Base-by-base conservation (phyloP, 2,797 vertebrate genomes). In the Bovichtus diacanthus region DNA sequence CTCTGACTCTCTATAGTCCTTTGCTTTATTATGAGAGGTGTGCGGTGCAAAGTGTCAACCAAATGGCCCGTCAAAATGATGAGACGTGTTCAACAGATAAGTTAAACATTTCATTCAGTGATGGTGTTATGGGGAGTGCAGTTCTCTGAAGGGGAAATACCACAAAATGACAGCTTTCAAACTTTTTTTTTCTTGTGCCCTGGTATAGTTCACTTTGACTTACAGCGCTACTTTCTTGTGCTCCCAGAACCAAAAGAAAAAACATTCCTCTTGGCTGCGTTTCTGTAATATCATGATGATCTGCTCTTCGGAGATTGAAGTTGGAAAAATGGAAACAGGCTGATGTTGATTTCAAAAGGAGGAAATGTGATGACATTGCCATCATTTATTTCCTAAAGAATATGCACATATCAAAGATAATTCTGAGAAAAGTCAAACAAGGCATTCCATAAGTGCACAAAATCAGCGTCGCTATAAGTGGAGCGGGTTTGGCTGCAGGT, bases 371-470 rank as follows among this genome's bases (percentile, higher is more conserved):
- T 72, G 8, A 60, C 19, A 27, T 12, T 46, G 15, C 56, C 53
- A 23, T 60, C 3, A 23, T 16, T 68, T 74, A 64, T 36, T 49
- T 75, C 31, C 79, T 63, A 29, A 68, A 68, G 50, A 72, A 15
- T 54, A 54, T 3, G 0, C 12, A 49, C 21, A 9, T 15, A 76
- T 70, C 41, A 61, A 61, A 80, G 34, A 71, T 39, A 18, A 61
- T 39, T 50, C 36, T 38, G 21, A 62, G 18, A n/a, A 58, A 88
- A 56, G 62, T 81, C 84, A 78, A 78, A 66, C 43, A 83, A 88
- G 88, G n/a, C 68, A 81, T 31, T 34, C 1, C 16, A 27, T 0
- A 2, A 55, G 34, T 11, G 21, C 41, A 53, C 19, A 44, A 29
- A 72, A n/a, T 39, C 27, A 41, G 46, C 7, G 65, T 50, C 38